Evolutionary conservation across 2,113 vertebrate species (phyloP).

Genomic region (Sapajus apella): DNA sequence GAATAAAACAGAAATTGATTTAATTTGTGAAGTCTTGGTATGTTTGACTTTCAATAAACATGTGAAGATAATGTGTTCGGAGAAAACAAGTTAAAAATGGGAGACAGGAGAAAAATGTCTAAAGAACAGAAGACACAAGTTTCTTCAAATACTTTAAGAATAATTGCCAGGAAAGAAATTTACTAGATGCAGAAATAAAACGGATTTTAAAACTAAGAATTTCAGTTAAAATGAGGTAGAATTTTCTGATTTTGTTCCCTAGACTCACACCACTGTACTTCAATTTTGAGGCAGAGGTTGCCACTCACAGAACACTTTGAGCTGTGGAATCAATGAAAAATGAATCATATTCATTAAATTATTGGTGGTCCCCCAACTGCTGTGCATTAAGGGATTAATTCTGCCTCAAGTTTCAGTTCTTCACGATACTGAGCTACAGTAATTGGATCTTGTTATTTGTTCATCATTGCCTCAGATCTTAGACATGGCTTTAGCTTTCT

Average conservation of each 20-base stretch:
- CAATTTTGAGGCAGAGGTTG: background rate
- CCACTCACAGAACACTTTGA: background rate
- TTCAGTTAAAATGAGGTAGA: background rate
- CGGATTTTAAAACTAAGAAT: background rate
- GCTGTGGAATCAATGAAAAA: conserved; percentile 7
- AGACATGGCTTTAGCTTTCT: background rate
- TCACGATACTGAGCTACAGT: background rate
- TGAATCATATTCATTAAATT: background rate
- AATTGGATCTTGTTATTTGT: background rate
- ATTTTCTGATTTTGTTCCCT: background rate
- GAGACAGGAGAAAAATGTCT: background rate
- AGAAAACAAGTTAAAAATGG: background rate
- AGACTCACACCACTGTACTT: conserved; percentile 9
- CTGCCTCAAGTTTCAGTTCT: background rate
- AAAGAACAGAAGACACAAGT: background rate
- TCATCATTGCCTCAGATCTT: background rate
- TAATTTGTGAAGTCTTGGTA: conserved; percentile 30
- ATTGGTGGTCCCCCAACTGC: background rate
- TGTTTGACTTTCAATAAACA: background rate
- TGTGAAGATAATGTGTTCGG: background rate
- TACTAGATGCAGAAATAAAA: background rate
- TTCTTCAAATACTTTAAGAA: conserved; percentile 25
- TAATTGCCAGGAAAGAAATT: conserved; percentile 3
- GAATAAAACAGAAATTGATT: conserved; percentile 27
- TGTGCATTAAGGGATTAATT: conserved; percentile 10